Conservation (phyloP, 2,888 invertebrate species). For the Adelognathus sp. region DNA sequence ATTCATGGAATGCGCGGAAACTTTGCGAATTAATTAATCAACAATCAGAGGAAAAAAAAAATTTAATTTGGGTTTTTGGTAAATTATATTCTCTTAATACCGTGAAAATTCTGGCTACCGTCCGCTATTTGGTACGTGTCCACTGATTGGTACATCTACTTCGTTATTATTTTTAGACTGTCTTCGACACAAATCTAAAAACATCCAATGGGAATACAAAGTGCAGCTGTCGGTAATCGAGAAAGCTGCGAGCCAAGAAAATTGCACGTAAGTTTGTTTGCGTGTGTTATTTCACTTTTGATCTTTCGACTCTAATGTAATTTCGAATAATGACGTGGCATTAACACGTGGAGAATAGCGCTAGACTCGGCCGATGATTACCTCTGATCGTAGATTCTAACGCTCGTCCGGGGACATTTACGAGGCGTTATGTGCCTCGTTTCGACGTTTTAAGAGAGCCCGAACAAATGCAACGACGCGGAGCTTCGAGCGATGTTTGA, state of each 20-base stretch:
- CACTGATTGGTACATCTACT: no score
- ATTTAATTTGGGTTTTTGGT: no score
- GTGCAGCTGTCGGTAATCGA: background rate
- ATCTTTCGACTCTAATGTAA: constrained; percentile 44
- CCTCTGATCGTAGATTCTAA: constrained; percentile 36
- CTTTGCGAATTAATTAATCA: no score
- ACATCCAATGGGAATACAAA: background rate
- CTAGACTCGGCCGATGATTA: constrained; percentile 28
- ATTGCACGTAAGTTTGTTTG: background rate
- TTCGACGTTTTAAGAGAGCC: constrained; percentile 6
- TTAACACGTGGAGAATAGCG: background rate
- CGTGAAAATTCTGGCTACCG: no score
- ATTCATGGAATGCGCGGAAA: no score
- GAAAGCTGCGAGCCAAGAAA: background rate
- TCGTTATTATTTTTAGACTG: background rate
- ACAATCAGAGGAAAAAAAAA: no score
- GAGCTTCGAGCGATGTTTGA: background rate
- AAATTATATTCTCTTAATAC: no score
- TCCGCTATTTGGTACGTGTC: no score
- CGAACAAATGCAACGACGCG: background rate
- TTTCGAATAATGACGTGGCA: constrained; percentile 29
- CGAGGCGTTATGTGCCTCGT: constrained; percentile 13
- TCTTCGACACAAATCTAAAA: no score
- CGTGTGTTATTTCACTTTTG: constrained; percentile 25
- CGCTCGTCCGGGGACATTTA: constrained; percentile 23